Evolutionary conservation across 2,888 invertebrate species (phyloP), one percentile per base, ranked within the genome.

Genomic region (Acanthopleura granulata): DNA sequence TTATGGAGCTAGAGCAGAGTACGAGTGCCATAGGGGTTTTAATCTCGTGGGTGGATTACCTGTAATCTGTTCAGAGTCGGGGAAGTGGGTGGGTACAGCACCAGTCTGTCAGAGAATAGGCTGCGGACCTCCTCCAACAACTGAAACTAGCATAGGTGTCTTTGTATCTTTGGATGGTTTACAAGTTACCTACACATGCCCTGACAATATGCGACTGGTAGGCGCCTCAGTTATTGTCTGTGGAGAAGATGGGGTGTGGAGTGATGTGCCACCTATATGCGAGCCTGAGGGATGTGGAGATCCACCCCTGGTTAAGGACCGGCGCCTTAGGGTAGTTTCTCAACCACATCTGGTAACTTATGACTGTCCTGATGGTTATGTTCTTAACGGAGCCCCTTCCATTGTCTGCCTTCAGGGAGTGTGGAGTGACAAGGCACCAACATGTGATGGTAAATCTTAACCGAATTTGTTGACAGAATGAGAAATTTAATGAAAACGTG

Each of bases 21-120:
- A 82, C 69, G 73, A 94, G 12, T 99, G 98, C 89, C 95, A 96
- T 18, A 94, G 94, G 74, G 96, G 96, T 0, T 97, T 95, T 91
- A 95, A 95, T 89, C 94, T 97, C 77, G 95, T 97, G 0, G 98
- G 98, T 0, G 92, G 96, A 0, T 94, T 95, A 85, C 95, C 95
- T 87, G 92, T 97, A 73, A 93, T 94, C 3, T 91, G 91, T 79
- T 82, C 85, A 49, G 86, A 85, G 18, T 83, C 86, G 75, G 90
- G 89, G 12, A 50, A 75, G 0, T 90, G 89, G 89, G 85, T 82
- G 71, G 87, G 83, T 0, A 79, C 78, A 22, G 78, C 80, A 22
- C 82, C 88, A 3, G 50, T 78, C 0, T 89, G 89, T 80, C 78
- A 82, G 0, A 82, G 79, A 73, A 78, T 85, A 30, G 76, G 76